phyloP scores from a whole-genome alignment of 2,113 vertebrate species.

The Periophthalmus modestus region DNA sequence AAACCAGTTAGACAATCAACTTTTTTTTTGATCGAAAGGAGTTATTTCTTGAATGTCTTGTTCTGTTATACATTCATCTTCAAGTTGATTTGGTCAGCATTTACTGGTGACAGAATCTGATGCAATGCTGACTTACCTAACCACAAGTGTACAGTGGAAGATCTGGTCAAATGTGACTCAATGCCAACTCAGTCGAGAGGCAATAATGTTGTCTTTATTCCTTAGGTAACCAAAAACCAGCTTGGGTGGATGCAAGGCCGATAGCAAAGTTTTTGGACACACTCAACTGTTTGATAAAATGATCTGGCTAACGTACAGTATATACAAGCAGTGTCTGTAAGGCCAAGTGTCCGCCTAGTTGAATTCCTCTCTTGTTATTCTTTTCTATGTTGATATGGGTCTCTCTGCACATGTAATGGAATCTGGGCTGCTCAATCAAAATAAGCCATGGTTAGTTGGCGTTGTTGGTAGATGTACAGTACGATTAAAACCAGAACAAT shows the following conservation, averaged over 20 bases:
- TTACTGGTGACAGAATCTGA: constrained; percentile 47
- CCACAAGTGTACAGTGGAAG: constrained; percentile 36
- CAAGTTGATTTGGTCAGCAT: constrained; percentile 39
- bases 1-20: constrained; percentile 12
- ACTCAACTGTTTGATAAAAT: constrained; percentile 7
- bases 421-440: constrained; percentile 49
- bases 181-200: constrained; percentile 46
- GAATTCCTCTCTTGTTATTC: constrained; percentile 9
- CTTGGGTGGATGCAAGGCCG: constrained; percentile 5
- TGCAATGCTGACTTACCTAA: constrained; percentile 51
- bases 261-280: constrained; percentile 2
- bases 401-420: constrained; percentile 24
- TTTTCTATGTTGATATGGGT: constrained; percentile 18
- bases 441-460: constrained; percentile 48
- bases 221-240: constrained; percentile 51
- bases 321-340: not conserved
- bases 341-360: not conserved
- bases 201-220: constrained; percentile 64
- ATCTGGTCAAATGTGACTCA: constrained; percentile 57
- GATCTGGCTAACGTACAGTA: constrained; percentile 3
- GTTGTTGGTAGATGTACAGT: constrained; percentile 39
- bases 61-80: constrained; percentile 27
- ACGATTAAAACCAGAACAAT: constrained; percentile 36
- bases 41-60: constrained; percentile 32
- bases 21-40: constrained; percentile 36